Base-by-base conservation (phyloP, 2,797 vertebrate genomes). In the Gambusia yucatana region DNA sequence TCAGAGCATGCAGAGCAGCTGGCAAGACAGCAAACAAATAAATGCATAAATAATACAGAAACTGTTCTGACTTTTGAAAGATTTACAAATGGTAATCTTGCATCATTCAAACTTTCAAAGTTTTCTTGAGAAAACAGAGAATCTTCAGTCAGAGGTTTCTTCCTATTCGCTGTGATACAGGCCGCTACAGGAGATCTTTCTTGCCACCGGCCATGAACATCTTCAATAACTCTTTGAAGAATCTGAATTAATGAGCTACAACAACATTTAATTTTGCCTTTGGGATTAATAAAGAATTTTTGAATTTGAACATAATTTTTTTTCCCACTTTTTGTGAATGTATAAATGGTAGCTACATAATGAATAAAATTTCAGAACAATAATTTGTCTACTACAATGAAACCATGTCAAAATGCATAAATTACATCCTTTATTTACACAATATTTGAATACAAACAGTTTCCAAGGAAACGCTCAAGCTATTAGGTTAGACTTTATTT, bases 1-100 rank as follows among this genome's bases (percentile, higher is more conserved):
- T 86, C 39, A 86, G 77, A 0, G 52, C 82, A 80, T 81, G 78
- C 69, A 90, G 77, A 86, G 73, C 78, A 22, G 2, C 89, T 90
- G 71, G 6, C 6, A 30, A 36, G 22, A 85, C 5, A 72, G 9
- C 59, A 82, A 0, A 1, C 6, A 65, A 4, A 78, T 16, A 61
- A 59, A 52, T 52, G 22, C 0, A 0, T 1, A 9, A 0, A 67
- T 9, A 13, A 46, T 9, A 0, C 0, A 61, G 4, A 72, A 36
- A 43, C 28, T 43, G 14, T n/a, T 16, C n/a, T 0, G 20, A 22
- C 43, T 22, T 72, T 47, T 33, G 7, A 25, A 0, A 4, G 3
- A 2, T n/a, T 25, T 33, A n/a, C 22, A 74, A 41, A 25, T 63
- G 33, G 7, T 61, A 33, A 61, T 7, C 28, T 16, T 17, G 9